Percentiles rank a stretch among this genome's conserved stretches.
Evolutionary conservation across 1,140 invertebrate species (phyloP).

Genomic region (Ectropis grisescens): DNA sequence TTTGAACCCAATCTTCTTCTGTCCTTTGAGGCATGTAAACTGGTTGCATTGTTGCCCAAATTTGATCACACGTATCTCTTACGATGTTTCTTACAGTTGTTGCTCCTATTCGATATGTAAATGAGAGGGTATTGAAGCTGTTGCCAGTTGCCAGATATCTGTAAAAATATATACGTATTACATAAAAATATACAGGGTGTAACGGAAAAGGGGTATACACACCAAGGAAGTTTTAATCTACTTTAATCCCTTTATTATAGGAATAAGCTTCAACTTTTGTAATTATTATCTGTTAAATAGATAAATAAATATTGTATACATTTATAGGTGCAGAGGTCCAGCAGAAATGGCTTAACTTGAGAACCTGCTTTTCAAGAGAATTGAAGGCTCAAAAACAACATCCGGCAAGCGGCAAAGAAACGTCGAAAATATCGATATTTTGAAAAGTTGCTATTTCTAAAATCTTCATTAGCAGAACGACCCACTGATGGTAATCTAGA

Average conservation of each 20-base stretch:
- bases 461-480: background rate
- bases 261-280: too few relatives aligned
- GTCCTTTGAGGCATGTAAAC: conserved; percentile 1
- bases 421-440: conserved; percentile 1
- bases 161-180: conserved; percentile 1
- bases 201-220: background rate
- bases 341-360: background rate
- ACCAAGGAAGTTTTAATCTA: too few relatives aligned
- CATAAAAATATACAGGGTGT: conserved; percentile 1
- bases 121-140: background rate
- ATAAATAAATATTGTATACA: too few relatives aligned
- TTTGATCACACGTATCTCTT: background rate
- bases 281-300: too few relatives aligned
- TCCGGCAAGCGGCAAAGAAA: conserved; percentile 1
- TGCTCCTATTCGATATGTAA: conserved; percentile 1
- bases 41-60: conserved; percentile 1
- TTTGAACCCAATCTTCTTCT: conserved; percentile 1
- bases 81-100: conserved; percentile 4
- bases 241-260: too few relatives aligned
- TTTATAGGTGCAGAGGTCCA: too few relatives aligned
- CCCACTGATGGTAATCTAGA: conserved; percentile 3
- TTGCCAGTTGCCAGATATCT: background rate
- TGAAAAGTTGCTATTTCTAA: conserved; percentile 2
- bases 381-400: conserved; percentile 1
- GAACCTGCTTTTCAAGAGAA: conserved; percentile 1